These are phyloP conservation scores for Melanostigma gelatinosum DNA, from an alignment of 2,113 vertebrate species.

Conservation along the genomic window DNA sequence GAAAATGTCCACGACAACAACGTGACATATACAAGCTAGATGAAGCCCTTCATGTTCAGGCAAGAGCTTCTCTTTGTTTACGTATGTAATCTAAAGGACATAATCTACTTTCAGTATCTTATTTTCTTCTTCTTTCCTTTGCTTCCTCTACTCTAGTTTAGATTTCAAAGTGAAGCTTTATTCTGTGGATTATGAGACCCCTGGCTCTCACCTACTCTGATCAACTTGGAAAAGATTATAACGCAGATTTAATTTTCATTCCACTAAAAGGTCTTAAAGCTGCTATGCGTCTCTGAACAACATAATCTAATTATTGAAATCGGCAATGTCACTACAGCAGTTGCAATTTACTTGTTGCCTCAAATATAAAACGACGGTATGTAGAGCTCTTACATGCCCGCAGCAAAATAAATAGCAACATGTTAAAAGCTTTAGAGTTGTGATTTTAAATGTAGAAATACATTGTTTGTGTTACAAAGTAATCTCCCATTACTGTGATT, in stretches of 20 bases:
- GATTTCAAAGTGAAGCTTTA: constrained; percentile 39
- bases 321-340: not conserved
- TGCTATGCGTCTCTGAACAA: constrained; percentile 18
- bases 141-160: constrained; percentile 1
- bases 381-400: not conserved
- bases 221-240: constrained; percentile 44
- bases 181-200: constrained; percentile 46
- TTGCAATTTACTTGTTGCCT: not conserved
- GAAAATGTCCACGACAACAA: not conserved
- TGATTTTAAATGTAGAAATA: not conserved
- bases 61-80: not conserved
- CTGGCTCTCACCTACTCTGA: not conserved
- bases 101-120: not conserved
- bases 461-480: not conserved
- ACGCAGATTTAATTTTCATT: constrained; percentile 62
- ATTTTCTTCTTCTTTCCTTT: not conserved
- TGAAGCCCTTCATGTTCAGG: not conserved
- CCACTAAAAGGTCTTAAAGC: constrained; percentile 71
- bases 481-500: not conserved
- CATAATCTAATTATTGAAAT: constrained; percentile 29
- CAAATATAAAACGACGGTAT: not conserved
- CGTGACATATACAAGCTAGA: not conserved
- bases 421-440: not conserved
- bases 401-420: not conserved
- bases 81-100: not conserved